Base-by-base conservation (phyloP, 2,888 invertebrate genomes). In the Papilio protenor region DNA sequence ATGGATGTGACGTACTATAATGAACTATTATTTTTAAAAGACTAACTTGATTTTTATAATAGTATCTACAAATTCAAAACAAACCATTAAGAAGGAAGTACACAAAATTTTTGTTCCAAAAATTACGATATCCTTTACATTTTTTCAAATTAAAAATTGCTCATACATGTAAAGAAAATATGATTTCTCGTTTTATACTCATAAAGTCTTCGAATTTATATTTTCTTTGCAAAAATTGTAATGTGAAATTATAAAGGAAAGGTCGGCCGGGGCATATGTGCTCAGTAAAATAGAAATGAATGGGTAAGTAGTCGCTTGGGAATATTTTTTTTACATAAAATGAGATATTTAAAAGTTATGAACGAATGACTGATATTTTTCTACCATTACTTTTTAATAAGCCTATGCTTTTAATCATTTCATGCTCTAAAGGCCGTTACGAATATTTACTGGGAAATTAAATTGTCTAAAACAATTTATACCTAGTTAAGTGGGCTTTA, bases 201-300 rank as follows among this genome's bases (percentile, higher is more conserved):
- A 49, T 71, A 71, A 71, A 71, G 23, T 71, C 71, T 23, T 49
- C 70, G 70, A 49, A 70, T 70, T 70, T 70, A 70, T 70, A 49
- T 33, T 70, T 70, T 70, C 70, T 49, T 70, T 70, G 70, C 49
- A 70, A 49, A 70, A 49, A 49, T 71, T 71, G 71, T 71, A 71
- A 71, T 71, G 71, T 71, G 49, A 71, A 71, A 71, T 71, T 71
- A 71, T 71, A 71, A 71, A 71, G 71, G 71, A 71, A 71, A 71
- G 71, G 71, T 52, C 71, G 71, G 71, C 49, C 14, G 16, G 14
- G 71, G 71, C 71, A 71, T 52, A 71, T 71, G 49, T 52, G 71
- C 49, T 71, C 47, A 71, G 71, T 47, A 71, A 71, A 71, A 71
- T 71, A 27, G 49, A 71, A 71, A 71, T 49, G 49, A 49, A 71